These are phyloP conservation scores for Atopsyche davidsoni DNA, from an alignment of 1,140 invertebrate species.

Conservation along the genomic window DNA sequence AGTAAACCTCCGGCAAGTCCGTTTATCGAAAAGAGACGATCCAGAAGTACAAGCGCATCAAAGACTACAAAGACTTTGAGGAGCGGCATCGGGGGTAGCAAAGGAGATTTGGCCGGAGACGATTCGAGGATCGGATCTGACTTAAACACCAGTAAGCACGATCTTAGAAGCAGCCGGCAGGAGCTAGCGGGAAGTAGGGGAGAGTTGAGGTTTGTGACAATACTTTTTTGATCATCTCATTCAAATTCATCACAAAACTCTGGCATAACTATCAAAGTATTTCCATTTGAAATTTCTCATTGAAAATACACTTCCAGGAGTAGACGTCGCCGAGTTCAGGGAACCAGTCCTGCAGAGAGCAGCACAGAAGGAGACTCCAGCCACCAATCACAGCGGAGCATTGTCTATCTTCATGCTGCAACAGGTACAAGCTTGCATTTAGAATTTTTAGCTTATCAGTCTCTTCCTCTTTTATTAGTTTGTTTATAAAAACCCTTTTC, in stretches of 20 bases:
- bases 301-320: slow-evolving; percentile 11
- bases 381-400: slow-evolving; percentile 68
- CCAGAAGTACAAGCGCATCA: slow-evolving; percentile 44
- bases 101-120: slow-evolving; percentile 32
- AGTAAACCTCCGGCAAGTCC: slow-evolving; percentile 45
- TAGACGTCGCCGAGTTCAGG: slow-evolving; percentile 33
- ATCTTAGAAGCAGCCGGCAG: slow-evolving; percentile 32
- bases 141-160: slow-evolving; percentile 39
- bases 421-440: too few species aligned
- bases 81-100: slow-evolving; percentile 29
- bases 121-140: slow-evolving; percentile 36
- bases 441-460: too few species aligned
- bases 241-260: too few species aligned
- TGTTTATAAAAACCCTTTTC: too few species aligned
- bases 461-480: too few species aligned
- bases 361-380: slow-evolving; percentile 75
- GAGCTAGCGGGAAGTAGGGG: slow-evolving; percentile 36
- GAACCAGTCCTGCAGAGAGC: slow-evolving; percentile 48
- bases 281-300: too few species aligned
- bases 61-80: slow-evolving; percentile 39
- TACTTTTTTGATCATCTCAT: too few species aligned
- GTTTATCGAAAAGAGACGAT: slow-evolving; percentile 28
- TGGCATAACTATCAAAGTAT: too few species aligned
- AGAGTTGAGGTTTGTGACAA: slow-evolving; percentile 26
- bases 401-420: slow-evolving; percentile 73